phyloP scores from a whole-genome alignment of 64 coral and sea anemone genomes.

The Montipora foliosa region DNA sequence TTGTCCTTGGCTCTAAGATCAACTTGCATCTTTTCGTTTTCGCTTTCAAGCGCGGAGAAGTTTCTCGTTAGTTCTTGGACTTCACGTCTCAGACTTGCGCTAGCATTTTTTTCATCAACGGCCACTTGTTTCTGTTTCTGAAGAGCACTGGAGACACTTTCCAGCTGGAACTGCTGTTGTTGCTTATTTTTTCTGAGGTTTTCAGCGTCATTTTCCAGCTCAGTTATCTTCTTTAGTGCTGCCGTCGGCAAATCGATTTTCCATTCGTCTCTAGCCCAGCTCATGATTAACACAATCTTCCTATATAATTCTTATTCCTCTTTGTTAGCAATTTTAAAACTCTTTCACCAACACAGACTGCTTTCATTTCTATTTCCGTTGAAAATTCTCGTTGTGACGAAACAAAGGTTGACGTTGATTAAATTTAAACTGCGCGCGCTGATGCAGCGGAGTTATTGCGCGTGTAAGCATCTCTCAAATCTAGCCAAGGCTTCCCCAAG shows the following conservation, averaged over 20 bases:
- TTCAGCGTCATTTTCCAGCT: conserved; percentile 83
- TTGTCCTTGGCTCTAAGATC: conserved; percentile 76
- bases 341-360: background rate
- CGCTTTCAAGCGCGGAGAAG: conserved; percentile 65
- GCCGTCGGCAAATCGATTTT: conserved; percentile 80
- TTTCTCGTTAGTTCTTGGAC: conserved; percentile 74
- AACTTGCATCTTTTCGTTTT: conserved; percentile 64
- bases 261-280: conserved; percentile 96
- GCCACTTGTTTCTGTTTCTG: conserved; percentile 76
- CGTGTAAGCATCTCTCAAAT: background rate
- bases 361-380: background rate
- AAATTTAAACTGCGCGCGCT: conserved; percentile 27
- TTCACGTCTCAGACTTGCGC: conserved; percentile 57
- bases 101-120: conserved; percentile 70
- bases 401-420: background rate
- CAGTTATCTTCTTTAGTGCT: conserved; percentile 75
- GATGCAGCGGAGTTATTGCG: background rate
- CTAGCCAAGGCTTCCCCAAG: no score
- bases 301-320: background rate
- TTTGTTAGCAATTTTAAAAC: background rate
- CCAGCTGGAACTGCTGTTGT: conserved; percentile 86
- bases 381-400: background rate
- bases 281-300: conserved; percentile 44
- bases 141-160: conserved; percentile 55
- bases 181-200: conserved; percentile 78